A percentile compares a stretch with the other conserved stretches of the same genome.
phyloP scores from a whole-genome alignment of 2,888 invertebrate genomes.

The Nymphalis urticae region DNA sequence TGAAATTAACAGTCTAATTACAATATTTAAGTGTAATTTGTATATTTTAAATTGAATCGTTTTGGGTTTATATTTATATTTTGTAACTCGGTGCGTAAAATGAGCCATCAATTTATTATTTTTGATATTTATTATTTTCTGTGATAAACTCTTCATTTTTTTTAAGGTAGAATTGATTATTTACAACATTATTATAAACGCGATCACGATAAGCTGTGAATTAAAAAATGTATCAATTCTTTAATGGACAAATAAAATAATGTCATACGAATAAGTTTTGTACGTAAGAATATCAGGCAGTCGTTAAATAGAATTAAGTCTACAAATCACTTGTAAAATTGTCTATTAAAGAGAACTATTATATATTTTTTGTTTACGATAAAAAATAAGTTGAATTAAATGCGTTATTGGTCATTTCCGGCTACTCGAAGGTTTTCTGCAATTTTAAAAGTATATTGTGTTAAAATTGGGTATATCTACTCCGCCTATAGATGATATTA shows the following conservation, averaged over 20 bases:
- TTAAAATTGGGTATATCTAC: slow-evolving; percentile 53
- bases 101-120: slow-evolving; percentile 70
- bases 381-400: background rate
- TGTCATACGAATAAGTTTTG: background rate
- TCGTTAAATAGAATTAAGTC: background rate
- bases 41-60: slow-evolving; percentile 23
- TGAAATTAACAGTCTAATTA: slow-evolving; percentile 13
- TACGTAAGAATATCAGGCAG: background rate
- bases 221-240: background rate
- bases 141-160: slow-evolving; percentile 66
- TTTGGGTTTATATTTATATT: slow-evolving; percentile 34
- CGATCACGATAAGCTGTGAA: background rate
- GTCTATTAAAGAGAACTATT: background rate
- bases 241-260: background rate
- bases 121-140: slow-evolving; percentile 76
- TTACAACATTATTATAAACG: slow-evolving; percentile 21
- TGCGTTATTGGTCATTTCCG: background rate
- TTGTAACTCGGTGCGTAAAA: slow-evolving; percentile 66
- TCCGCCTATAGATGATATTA: slow-evolving; percentile 77
- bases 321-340: background rate
- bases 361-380: background rate
- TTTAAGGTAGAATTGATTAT: slow-evolving; percentile 35
- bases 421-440: background rate
- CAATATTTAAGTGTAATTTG: slow-evolving; percentile 45
- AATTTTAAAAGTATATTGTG: slow-evolving; percentile 12